phyloP scores from a whole-genome alignment of 1,140 invertebrate genomes.

The Macrobrachium rosenbergii region DNA sequence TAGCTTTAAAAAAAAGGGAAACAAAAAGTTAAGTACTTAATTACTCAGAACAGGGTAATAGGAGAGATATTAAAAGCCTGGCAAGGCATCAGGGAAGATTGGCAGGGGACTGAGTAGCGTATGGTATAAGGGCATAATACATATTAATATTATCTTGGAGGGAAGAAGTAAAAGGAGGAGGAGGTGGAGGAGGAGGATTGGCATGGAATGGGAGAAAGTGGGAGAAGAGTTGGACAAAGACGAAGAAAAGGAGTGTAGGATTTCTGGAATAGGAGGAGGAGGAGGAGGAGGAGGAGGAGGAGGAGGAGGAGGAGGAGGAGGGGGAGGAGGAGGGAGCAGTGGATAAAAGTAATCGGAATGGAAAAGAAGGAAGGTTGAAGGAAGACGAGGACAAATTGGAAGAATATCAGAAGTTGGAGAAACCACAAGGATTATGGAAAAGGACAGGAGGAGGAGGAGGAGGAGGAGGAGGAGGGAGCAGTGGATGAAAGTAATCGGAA shows the following conservation, averaged over 20 bases:
- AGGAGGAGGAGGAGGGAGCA: no score
- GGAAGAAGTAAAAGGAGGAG: background rate
- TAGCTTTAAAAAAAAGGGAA: background rate
- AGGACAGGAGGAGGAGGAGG: background rate
- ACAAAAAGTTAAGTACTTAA: background rate
- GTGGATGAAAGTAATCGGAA: no score
- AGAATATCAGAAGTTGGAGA: background rate
- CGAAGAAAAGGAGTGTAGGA: background rate
- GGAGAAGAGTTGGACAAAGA: background rate
- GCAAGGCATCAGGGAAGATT: background rate
- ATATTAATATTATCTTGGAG: no score
- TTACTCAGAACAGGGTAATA: background rate
- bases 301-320: no score
- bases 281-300: background rate
- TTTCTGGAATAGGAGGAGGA: background rate
- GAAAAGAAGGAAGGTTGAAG: no score
- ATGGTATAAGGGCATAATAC: slow-evolving; percentile 3
- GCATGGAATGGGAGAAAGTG: background rate
- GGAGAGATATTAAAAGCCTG: background rate
- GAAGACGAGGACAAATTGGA: background rate
- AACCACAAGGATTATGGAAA: no score
- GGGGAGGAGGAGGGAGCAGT: no score
- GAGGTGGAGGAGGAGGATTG: background rate
- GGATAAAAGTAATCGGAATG: no score
- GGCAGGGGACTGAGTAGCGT: background rate